Conservation (phyloP, 2,113 vertebrate genomes). For the Aphyosemion australe region DNA sequence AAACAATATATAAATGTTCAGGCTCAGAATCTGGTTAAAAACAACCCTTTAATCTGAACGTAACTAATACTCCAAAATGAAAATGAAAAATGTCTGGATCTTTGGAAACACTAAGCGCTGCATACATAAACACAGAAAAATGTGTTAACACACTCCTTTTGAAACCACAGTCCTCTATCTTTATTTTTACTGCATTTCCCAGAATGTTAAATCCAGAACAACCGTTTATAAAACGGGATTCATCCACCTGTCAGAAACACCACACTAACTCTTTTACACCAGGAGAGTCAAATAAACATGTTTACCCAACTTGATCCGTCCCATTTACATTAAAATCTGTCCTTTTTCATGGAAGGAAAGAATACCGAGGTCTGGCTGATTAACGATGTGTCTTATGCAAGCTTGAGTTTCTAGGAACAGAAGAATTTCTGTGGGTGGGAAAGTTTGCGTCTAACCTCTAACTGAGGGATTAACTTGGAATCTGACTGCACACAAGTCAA, state of each 20-base stretch:
- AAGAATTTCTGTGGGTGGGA: conserved; percentile 4
- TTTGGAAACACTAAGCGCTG: background rate
- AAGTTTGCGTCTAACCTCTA: conserved; percentile 31
- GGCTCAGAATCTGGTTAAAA: too few relatives aligned
- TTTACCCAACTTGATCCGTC: background rate
- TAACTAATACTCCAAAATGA: background rate
- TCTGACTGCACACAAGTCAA: conserved; percentile 18
- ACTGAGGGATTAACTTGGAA: conserved; percentile 53
- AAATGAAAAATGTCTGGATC: background rate
- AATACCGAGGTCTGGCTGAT: conserved; percentile 16
- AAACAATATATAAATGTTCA: too few relatives aligned
- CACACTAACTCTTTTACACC: conserved; percentile 15
- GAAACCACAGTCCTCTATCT: background rate
- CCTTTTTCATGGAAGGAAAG: conserved; percentile 28
- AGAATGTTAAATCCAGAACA: background rate
- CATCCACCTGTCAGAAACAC: conserved; percentile 21
- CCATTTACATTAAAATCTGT: background rate
- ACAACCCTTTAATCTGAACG: too few relatives aligned
- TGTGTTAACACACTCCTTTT: conserved; percentile 1
- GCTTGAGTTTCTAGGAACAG: conserved; percentile 46
- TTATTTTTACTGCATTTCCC: background rate
- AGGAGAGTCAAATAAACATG: background rate
- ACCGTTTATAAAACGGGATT: conserved; percentile 9
- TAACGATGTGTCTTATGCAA: conserved; percentile 5
- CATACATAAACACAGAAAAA: background rate